Percentiles rank a stretch among this genome's conserved stretches.
Evolutionary conservation across 2,888 invertebrate genomes (phyloP).

Genomic region (Thelaira solivaga): DNA sequence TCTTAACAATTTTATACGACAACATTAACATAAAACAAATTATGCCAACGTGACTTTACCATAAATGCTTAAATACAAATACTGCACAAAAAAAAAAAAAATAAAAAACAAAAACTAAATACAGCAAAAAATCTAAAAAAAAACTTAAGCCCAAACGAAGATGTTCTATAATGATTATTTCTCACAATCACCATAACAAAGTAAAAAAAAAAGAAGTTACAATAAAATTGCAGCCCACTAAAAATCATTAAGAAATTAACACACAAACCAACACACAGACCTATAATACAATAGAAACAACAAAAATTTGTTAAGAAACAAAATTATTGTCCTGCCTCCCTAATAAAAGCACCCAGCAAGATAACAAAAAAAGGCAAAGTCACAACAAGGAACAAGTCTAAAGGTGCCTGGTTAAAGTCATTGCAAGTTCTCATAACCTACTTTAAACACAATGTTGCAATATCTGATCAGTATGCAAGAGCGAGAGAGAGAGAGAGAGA

Average conservation of each 20-base stretch:
- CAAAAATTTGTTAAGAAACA: not conserved
- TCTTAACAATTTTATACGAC: conserved; percentile 50
- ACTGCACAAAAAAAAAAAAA: too few relatives aligned
- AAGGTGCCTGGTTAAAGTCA: conserved; percentile 22
- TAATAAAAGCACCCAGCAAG: too few relatives aligned
- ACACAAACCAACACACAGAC: conserved; percentile 5
- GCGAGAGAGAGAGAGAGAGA: too few relatives aligned
- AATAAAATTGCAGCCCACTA: conserved; percentile 26
- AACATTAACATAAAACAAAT: conserved; percentile 78
- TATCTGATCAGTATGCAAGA: conserved; percentile 31
- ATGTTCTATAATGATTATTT: conserved; percentile 60
- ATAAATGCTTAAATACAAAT: conserved; percentile 73
- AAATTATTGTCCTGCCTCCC: conserved; percentile 4
- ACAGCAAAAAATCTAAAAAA: conserved; percentile 8
- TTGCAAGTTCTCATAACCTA: conserved; percentile 50
- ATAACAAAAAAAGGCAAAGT: too few relatives aligned
- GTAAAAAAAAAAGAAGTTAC: not conserved
- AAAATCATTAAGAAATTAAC: conserved; percentile 62
- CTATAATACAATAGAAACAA: not conserved
- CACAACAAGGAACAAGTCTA: not conserved
- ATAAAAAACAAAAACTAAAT: conserved; percentile 17
- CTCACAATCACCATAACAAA: conserved; percentile 25
- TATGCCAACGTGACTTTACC: conserved; percentile 78
- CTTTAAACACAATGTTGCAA: conserved; percentile 37
- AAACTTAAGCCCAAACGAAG: conserved; percentile 30